Percentiles rank a stretch among this genome's conserved stretches.
Conservation (phyloP, 2,888 invertebrate species). For the Chrysolina oricalcia region DNA sequence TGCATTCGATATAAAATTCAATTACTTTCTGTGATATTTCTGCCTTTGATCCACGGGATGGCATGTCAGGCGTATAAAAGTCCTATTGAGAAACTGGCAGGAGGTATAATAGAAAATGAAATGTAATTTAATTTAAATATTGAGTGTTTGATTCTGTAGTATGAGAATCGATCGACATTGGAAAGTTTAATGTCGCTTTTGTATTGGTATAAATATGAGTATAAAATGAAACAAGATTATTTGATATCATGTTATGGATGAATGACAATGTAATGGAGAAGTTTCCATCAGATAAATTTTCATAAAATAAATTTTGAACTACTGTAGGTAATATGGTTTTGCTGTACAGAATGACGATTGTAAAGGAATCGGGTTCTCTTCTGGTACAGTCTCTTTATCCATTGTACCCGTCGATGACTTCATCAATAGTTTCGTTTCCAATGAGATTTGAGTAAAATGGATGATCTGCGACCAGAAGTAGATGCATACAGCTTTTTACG, state of each 20-base stretch:
- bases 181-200: slow-evolving; percentile 52
- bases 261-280: too few species aligned
- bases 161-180: slow-evolving; percentile 58
- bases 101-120: slow-evolving; percentile 61
- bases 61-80: slow-evolving; percentile 46
- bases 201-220: not conserved
- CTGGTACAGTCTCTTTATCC: too few species aligned
- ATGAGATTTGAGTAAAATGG: too few species aligned
- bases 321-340: too few species aligned
- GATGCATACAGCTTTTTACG: too few species aligned
- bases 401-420: too few species aligned
- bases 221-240: not conserved
- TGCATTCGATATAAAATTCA: slow-evolving; percentile 42
- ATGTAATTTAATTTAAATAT: slow-evolving; percentile 62
- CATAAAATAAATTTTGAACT: too few species aligned
- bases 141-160: slow-evolving; percentile 59
- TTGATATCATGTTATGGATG: not conserved
- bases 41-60: slow-evolving; percentile 37
- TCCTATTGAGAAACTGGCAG: slow-evolving; percentile 57
- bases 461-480: too few species aligned
- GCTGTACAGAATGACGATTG: too few species aligned
- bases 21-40: slow-evolving; percentile 45
- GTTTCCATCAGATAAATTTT: too few species aligned
- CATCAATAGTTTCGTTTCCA: too few species aligned
- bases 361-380: too few species aligned